Percentiles rank a stretch among this genome's conserved stretches.
Evolutionary conservation across 2,888 invertebrate species (phyloP).

Genomic region (Dermolepida albohirtum): DNA sequence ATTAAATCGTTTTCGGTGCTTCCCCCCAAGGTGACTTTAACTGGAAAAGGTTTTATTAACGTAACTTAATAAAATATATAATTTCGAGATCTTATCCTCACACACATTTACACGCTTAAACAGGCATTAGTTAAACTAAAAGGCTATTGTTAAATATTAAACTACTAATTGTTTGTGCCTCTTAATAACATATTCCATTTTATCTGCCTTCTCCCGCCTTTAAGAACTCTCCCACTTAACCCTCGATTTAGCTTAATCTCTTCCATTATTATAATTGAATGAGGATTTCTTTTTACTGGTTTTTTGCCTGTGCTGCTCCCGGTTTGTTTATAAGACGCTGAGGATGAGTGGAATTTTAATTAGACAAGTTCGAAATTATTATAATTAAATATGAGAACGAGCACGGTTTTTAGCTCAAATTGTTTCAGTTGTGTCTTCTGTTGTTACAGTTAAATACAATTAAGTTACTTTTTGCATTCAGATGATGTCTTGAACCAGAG

Average conservation of each 20-base stretch:
- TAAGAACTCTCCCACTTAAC: slow-evolving; percentile 4
- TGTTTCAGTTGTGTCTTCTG: too few relatives aligned
- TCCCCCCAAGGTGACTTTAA: slow-evolving; percentile 18
- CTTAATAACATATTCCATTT: slow-evolving; percentile 31
- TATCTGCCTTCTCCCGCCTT: slow-evolving; percentile 1
- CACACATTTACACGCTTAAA: neutral
- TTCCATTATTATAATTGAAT: slow-evolving; percentile 30
- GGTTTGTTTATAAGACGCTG: too few relatives aligned
- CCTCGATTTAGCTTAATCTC: slow-evolving; percentile 18
- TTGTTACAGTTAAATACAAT: too few relatives aligned
- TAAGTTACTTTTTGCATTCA: too few relatives aligned
- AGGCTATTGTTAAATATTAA: slow-evolving; percentile 30
- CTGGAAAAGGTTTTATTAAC: slow-evolving; percentile 19
- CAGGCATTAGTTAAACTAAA: slow-evolving; percentile 24
- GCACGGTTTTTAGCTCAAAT: too few relatives aligned
- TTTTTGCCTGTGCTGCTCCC: too few relatives aligned
- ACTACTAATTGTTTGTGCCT: slow-evolving; percentile 20
- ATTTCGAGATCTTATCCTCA: slow-evolving; percentile 10
- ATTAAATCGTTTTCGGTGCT: slow-evolving; percentile 45
- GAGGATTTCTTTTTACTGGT: neutral
- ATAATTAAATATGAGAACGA: too few relatives aligned
- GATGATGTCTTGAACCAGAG: too few relatives aligned
- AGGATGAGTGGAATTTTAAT: too few relatives aligned
- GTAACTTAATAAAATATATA: slow-evolving; percentile 7
- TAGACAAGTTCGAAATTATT: too few relatives aligned